Evolutionary conservation across 2,113 vertebrate genomes (phyloP).

Genomic region (Pogonocichla stellata): DNA sequence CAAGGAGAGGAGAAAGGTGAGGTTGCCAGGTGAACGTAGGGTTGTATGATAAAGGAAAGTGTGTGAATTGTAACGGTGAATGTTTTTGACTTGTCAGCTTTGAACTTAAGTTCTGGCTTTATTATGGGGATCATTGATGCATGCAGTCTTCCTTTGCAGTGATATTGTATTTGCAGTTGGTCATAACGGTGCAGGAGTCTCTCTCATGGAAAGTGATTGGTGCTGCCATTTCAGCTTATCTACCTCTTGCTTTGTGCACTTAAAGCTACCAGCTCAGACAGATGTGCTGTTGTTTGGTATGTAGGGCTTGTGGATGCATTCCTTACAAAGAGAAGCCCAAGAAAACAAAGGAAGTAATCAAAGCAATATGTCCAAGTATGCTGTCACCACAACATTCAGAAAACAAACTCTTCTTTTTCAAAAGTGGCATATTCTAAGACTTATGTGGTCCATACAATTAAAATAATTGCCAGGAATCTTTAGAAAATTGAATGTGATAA

Average conservation of each 20-base stretch:
- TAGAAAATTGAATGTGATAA: background rate
- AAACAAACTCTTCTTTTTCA: background rate
- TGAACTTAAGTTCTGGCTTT: background rate
- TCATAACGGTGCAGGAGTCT: background rate
- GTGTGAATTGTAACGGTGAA: background rate
- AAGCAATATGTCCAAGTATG: background rate
- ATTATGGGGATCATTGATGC: background rate
- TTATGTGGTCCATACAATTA: background rate
- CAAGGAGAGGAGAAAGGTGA: slow-evolving; percentile 38
- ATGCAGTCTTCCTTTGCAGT: background rate
- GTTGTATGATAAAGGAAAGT: background rate
- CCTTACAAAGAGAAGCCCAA: background rate
- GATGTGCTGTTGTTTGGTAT: background rate
- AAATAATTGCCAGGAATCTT: slow-evolving; percentile 17
- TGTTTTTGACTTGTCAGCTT: background rate
- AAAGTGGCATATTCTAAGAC: background rate
- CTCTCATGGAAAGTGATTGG: background rate
- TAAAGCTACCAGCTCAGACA: background rate
- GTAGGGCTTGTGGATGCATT: background rate
- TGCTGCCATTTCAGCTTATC: slow-evolving; percentile 16
- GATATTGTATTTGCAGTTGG: background rate
- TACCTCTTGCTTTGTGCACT: slow-evolving; percentile 26
- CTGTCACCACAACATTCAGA: background rate
- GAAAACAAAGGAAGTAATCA: slow-evolving; percentile 13
- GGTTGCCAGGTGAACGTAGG: background rate